These are phyloP conservation scores for Meteorus cinctellus DNA, from an alignment of 2,888 invertebrate species.

Conservation along the genomic window DNA sequence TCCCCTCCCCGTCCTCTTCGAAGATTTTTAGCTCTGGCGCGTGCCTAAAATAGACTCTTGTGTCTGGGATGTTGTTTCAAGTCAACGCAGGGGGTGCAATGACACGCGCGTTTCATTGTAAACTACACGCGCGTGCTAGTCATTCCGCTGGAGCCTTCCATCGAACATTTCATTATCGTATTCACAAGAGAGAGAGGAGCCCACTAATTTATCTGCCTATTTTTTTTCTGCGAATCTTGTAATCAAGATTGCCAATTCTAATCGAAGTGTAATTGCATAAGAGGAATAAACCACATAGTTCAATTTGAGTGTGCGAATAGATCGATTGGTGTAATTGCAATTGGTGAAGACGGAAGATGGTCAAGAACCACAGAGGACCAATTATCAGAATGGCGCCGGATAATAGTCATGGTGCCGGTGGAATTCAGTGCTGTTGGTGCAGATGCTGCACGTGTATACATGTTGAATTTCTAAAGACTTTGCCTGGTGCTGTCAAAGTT, in stretches of 20 bases:
- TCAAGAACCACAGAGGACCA: conserved; percentile 60
- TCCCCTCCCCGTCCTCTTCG: background rate
- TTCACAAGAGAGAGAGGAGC: background rate
- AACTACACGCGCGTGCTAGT: conserved; percentile 47
- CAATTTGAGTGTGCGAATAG: conserved; percentile 41
- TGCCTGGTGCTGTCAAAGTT: conserved; percentile 84
- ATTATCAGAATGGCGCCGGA: conserved; percentile 64
- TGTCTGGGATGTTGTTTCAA: conserved; percentile 54
- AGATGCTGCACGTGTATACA: conserved; percentile 87
- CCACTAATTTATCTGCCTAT: too few species aligned
- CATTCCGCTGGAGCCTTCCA: background rate
- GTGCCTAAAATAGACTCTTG: conserved; percentile 66
- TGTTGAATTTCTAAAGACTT: conserved; percentile 82
- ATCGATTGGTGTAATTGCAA: conserved; percentile 22
- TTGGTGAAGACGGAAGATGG: conserved; percentile 33
- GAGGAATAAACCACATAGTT: conserved; percentile 45
- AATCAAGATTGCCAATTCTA: background rate
- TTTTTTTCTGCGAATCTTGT: too few species aligned
- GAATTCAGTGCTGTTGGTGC: conserved; percentile 81
- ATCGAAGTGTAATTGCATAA: conserved; percentile 36
- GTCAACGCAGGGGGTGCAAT: conserved; percentile 65
- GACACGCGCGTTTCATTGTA: conserved; percentile 57
- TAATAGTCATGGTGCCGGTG: conserved; percentile 71
- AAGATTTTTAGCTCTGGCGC: conserved; percentile 53
- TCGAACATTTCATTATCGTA: conserved; percentile 37